These are phyloP conservation scores for Pipistrellus nathusii DNA, from an alignment of 2,797 vertebrate species.

Conservation along the genomic window DNA sequence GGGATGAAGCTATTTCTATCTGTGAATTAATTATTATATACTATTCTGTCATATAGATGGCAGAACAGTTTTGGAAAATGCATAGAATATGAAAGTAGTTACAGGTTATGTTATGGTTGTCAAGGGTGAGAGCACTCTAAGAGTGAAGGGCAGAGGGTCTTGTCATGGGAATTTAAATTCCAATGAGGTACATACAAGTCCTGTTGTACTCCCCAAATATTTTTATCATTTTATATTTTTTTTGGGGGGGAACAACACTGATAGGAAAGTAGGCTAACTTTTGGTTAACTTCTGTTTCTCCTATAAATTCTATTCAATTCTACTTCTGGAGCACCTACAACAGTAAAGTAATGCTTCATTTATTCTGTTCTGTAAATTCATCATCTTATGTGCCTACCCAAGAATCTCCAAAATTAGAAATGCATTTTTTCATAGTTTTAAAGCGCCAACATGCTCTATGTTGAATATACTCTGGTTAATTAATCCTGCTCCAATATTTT, in stretches of 20 bases:
- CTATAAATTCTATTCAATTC: neutral
- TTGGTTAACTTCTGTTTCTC: neutral
- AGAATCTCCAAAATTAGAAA: neutral
- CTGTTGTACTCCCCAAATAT: neutral
- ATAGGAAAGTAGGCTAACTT: neutral
- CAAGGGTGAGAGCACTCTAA: neutral
- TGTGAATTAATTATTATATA: neutral
- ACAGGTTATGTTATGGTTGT: neutral
- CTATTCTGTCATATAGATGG: neutral
- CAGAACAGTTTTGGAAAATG: neutral
- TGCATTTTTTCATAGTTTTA: constrained; percentile 11
- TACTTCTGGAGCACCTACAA: neutral
- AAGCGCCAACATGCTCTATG: neutral
- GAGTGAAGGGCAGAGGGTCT: neutral
- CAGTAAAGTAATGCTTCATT: neutral
- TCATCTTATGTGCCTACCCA: neutral
- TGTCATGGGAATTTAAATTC: constrained; percentile 21
- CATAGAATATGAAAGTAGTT: neutral
- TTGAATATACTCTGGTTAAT: constrained; percentile 27
- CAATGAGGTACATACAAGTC: neutral
- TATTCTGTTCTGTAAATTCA: constrained; percentile 15
- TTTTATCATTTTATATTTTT: neutral
- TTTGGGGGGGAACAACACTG: neutral
- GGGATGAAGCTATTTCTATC: neutral
- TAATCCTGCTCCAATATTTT: neutral